Conservation (phyloP, 2,888 invertebrate genomes). For the Nemapogon koenigi region DNA sequence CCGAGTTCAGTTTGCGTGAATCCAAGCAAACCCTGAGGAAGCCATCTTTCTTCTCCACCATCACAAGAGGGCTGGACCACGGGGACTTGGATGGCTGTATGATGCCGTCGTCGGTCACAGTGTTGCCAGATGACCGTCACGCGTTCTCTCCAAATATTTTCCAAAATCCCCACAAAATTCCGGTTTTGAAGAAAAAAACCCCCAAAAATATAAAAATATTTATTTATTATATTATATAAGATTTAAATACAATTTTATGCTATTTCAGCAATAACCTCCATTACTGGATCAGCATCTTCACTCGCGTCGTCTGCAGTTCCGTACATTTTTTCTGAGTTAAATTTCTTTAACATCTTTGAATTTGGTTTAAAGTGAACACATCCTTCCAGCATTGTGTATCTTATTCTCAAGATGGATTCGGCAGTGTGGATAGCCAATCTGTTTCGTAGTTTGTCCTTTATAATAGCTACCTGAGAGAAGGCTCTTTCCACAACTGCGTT, state of each 20-base stretch:
- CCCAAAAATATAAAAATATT: too few relatives aligned
- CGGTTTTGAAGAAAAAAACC: too few relatives aligned
- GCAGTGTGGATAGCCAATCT: constrained; percentile 1
- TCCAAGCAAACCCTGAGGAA: too few relatives aligned
- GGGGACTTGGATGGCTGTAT: too few relatives aligned
- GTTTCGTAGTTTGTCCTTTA: constrained; percentile 2
- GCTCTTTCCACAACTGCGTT: constrained; percentile 5
- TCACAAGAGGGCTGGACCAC: too few relatives aligned
- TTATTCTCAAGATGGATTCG: too few relatives aligned
- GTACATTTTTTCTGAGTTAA: background rate
- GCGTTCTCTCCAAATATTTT: background rate
- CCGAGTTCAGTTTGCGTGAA: too few relatives aligned
- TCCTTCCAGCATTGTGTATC: background rate
- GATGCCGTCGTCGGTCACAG: too few relatives aligned
- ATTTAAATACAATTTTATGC: too few relatives aligned
- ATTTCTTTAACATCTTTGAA: background rate
- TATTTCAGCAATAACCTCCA: background rate
- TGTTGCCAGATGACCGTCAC: background rate
- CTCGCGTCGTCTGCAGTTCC: background rate
- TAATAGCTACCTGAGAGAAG: constrained; percentile 6
- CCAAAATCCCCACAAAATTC: background rate
- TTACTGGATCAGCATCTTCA: background rate
- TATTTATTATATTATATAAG: too few relatives aligned
- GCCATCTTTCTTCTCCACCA: too few relatives aligned
- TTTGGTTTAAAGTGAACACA: background rate